Conservation (phyloP, 2,797 vertebrate genomes). For the Pseudocheirus occidentalis region DNA sequence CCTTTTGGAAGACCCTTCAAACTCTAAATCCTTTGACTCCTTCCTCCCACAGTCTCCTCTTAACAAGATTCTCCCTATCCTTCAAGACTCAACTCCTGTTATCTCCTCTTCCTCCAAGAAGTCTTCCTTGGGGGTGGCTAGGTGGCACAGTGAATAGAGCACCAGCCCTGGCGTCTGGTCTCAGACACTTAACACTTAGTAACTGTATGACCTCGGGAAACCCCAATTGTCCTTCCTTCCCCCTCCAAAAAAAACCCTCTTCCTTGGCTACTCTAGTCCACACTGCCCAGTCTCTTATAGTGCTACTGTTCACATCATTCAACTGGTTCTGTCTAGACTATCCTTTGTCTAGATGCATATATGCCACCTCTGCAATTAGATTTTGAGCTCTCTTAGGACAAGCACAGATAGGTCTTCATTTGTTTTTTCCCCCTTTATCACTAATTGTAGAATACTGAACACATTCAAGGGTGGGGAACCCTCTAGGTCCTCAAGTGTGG, state of each 20-base stretch:
- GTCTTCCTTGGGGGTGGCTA: background rate
- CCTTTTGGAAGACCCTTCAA: background rate
- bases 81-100: background rate
- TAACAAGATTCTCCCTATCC: background rate
- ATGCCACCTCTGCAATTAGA: background rate
- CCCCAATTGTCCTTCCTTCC: too few species aligned
- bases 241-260: too few species aligned
- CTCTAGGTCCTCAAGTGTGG: too few species aligned
- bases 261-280: background rate
- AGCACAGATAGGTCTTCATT: background rate
- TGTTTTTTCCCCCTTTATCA: background rate
- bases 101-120: background rate
- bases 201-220: too few species aligned
- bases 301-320: background rate
- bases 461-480: background rate
- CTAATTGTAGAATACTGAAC: background rate
- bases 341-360: background rate
- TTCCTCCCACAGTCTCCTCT: background rate
- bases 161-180: too few species aligned
- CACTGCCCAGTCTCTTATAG: background rate
- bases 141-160: too few species aligned
- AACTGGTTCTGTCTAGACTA: background rate
- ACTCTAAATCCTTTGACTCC: background rate
- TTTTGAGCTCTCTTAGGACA: background rate
- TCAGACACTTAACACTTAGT: too few species aligned